A percentile compares a stretch with the other conserved stretches of the same genome.
phyloP scores from a whole-genome alignment of 2,113 vertebrate species.

The Antechinus flavipes region DNA sequence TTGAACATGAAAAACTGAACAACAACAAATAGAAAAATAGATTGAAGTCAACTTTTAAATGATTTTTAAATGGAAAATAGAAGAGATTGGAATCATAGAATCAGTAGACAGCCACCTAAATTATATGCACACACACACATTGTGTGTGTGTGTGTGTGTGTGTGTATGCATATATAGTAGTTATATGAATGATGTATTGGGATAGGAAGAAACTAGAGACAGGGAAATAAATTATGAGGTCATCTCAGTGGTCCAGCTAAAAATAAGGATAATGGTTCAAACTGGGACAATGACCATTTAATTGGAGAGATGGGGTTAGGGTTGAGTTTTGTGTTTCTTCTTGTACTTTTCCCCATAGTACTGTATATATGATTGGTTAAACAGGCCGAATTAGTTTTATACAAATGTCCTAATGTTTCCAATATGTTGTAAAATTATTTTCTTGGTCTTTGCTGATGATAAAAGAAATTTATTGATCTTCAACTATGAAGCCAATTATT shows the following conservation, averaged over 20 bases:
- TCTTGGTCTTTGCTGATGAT: too few relatives aligned
- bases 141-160: too few relatives aligned
- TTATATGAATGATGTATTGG: not conserved
- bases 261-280: not conserved
- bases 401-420: not conserved
- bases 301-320: not conserved
- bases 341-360: not conserved
- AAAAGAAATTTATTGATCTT: not conserved
- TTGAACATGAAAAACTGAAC: too few relatives aligned
- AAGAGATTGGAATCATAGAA: not conserved
- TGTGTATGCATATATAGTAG: not conserved
- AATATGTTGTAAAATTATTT: not conserved
- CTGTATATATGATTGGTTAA: not conserved
- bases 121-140: too few relatives aligned
- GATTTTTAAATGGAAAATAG: not conserved
- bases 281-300: too few relatives aligned
- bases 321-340: not conserved
- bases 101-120: not conserved
- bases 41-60: not conserved
- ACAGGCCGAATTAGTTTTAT: not conserved
- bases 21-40: too few relatives aligned
- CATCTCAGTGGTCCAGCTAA: not conserved
- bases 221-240: not conserved
- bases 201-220: not conserved
- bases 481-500: not conserved